These are phyloP conservation scores for Microcebus jonahi DNA, from an alignment of 2,113 vertebrate genomes.

Conservation along the genomic window DNA sequence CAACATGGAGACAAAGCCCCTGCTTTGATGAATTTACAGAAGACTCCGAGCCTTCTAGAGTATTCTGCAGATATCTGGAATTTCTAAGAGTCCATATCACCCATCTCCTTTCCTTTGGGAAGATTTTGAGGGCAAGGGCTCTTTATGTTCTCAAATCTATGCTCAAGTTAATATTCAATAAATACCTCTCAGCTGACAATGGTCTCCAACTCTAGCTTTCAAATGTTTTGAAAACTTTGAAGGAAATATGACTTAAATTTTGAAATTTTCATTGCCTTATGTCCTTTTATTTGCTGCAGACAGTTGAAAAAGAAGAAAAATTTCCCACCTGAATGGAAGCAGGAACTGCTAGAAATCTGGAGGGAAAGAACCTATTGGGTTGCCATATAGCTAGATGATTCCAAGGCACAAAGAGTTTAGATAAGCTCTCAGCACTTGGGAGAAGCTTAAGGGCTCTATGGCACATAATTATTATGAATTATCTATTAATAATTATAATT, in stretches of 20 bases:
- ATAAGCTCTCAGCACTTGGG: not conserved
- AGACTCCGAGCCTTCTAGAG: not conserved
- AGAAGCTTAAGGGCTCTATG: not conserved
- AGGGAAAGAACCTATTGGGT: not conserved
- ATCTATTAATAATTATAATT: constrained; percentile 22
- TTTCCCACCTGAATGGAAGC: not conserved
- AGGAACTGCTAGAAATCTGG: not conserved
- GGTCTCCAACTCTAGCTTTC: not conserved
- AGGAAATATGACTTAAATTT: constrained; percentile 33
- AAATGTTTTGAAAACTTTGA: not conserved
- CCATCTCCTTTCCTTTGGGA: not conserved
- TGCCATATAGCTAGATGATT: not conserved
- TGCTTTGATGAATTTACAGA: not conserved
- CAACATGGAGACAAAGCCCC: not conserved
- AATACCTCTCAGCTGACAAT: not conserved
- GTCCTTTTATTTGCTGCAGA: not conserved
- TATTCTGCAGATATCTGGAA: not conserved
- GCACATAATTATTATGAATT: constrained; percentile 17
- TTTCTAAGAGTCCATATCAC: not conserved
- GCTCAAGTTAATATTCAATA: not conserved
- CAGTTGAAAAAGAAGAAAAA: not conserved
- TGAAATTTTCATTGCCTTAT: not conserved
- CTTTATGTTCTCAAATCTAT: not conserved
- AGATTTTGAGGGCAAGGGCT: not conserved
- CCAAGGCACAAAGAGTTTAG: not conserved